Base-by-base conservation (phyloP, 1,140 invertebrate species). In the Spodoptera frugiperda region DNA sequence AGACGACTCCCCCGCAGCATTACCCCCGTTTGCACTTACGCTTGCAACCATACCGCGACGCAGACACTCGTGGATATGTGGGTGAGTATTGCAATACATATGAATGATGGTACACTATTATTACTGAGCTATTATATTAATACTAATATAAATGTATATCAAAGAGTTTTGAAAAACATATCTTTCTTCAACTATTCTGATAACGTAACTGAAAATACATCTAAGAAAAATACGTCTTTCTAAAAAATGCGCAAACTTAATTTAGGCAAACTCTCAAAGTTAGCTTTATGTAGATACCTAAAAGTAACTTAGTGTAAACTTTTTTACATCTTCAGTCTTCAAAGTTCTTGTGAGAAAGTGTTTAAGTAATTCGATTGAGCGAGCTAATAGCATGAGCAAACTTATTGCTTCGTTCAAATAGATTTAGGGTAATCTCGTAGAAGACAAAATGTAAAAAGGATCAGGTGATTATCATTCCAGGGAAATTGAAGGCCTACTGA, bases 11-110 rank as follows among this genome's bases (percentile, higher is more conserved):
- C 89, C 90, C 0, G 59, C 89, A 1, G 88, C 89, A 8, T 74
- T 93, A 46, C 92, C 91, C 17, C 92, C 91, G 12, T 93, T 93
- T 59, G 90, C 91, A 3, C 87, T 93, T 46, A 92, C 91, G 4
- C 86, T 93, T 17, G 86, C 91, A 2, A 83, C 84, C 2, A 93
- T 93, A 84, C 92, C 92, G 19, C 83, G 92, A 55, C 83, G 92
- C 8, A 80, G 92, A 53, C 92, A 93, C 51, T 93, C 91, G 12
- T 93, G 92, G 92, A 93, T 93, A 82, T 93, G 92, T 77, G 86
- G 92, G 92, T 93, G 81, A 90, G 90, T 87, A 49, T 15, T 53
- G 15, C 17, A 53, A 5, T 21, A 44, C 14, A 12, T 10, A 21
- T 1, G 2, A 21, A 8, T 0, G n/a, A 51, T 51, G 15, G 17